Base-by-base conservation (phyloP, 2,797 vertebrate species). In the Chelmon rostratus region DNA sequence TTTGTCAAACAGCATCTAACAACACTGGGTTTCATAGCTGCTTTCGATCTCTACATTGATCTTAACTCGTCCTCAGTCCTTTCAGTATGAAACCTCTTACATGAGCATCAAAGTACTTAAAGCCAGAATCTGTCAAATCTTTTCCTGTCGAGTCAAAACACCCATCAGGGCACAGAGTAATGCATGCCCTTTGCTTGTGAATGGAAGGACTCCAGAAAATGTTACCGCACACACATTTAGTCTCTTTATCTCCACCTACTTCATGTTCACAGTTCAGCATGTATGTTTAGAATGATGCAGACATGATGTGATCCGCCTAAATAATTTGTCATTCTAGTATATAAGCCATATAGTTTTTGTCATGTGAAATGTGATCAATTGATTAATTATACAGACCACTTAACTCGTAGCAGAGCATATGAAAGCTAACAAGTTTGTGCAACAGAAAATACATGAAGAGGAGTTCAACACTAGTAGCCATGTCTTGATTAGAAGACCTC, bases 341-440 rank as follows among this genome's bases (percentile, higher is more conserved):
- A 38, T 37, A 49, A 50, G 31, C 5, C 3, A 15, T 46, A 53
- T 52, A 37, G 15, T 47, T 56, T 64, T 13, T 64, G 31, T n/a
- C 18, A 18, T 28, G 6, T 31, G 44, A 28, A 64, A 56, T 35
- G 33, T n/a, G 31, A 64, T 28, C 21, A 35, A 40, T 11, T 53
- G 28, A 73, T 77, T 68, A 68, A 73, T 77, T 68, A 68, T 28
- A 42, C 23, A 28, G 46, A 47, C 23, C 53, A 8, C 18, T 33
- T 44, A 33, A 38, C 33, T 47, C 0, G 8, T 52, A 33, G 21
- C 13, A 31, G 56, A 79, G 35, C 40, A 28, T 47, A 35, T 37
- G 28, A 6, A 9, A 38, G 42, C 12, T 16, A 12, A 40, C 28
- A 8, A 49, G n/a, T 49, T 42, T 37, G 46, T 44, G 21, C 31